Conservation (phyloP, 1,140 invertebrate genomes). For the Cataglyphis hispanica region DNA sequence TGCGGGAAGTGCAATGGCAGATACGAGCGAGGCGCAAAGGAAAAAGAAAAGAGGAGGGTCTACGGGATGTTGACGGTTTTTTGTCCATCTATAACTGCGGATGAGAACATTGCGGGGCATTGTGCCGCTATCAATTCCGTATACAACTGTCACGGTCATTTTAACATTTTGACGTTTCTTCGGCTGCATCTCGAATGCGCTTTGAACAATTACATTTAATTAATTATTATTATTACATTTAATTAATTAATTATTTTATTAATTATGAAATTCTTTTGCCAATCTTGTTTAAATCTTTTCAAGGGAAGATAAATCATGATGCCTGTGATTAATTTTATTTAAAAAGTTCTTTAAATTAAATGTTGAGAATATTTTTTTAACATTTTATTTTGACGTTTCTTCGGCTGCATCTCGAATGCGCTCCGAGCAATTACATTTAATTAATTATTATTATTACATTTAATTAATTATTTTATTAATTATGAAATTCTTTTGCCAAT, state of each 20-base stretch:
- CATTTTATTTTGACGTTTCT: neutral
- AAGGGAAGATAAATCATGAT: neutral
- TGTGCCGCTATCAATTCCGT: conserved; percentile 25
- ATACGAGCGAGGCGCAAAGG: neutral
- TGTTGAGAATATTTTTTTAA: neutral
- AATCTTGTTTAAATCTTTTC: neutral
- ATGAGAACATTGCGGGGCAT: conserved; percentile 28
- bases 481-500: neutral
- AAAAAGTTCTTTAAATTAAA: neutral
- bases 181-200: neutral
- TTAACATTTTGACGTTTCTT: neutral
- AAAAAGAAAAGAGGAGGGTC: neutral
- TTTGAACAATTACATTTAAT: neutral
- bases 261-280: neutral
- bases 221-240: neutral
- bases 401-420: neutral
- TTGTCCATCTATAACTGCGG: neutral
- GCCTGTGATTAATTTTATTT: neutral
- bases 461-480: conserved; percentile 17
- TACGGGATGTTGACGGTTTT: neutral
- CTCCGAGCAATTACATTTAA: neutral
- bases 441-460: neutral
- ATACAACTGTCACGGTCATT: conserved; percentile 17
- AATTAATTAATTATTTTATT: too few species aligned
- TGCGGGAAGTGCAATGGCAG: conserved; percentile 20